A percentile compares a stretch with the other conserved stretches of the same genome.
Evolutionary conservation across 2,113 vertebrate genomes (phyloP).

Genomic region (Rhipidura dahli): DNA sequence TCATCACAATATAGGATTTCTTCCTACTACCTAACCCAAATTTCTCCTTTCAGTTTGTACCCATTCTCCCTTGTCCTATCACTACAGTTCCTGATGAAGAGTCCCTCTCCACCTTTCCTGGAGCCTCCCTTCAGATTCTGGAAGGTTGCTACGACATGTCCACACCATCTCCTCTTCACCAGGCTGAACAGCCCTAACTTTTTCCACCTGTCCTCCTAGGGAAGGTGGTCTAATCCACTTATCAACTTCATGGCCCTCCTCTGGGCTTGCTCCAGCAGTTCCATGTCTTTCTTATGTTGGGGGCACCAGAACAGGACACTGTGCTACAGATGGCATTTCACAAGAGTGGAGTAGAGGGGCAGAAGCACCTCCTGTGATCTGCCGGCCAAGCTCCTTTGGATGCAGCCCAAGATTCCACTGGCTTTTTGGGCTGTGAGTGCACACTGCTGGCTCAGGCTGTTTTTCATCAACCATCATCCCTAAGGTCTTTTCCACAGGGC

Average conservation of each 20-base stretch:
- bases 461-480: neutral
- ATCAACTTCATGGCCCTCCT: neutral
- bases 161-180: neutral
- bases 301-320: no score
- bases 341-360: neutral
- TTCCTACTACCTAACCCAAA: neutral
- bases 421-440: rapidly evolving
- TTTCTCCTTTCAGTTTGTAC: neutral
- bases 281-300: neutral
- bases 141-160: neutral
- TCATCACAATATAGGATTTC: neutral
- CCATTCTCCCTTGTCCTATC: neutral
- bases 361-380: neutral
- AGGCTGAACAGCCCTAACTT: neutral
- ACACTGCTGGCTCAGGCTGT: rapidly evolving
- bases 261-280: neutral
- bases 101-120: neutral
- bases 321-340: no score
- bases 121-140: neutral
- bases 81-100: neutral
- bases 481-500: neutral
- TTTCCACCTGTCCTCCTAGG: neutral
- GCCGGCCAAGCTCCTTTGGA: neutral
- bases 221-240: neutral
- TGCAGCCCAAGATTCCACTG: neutral